These are phyloP conservation scores for Mus caroli DNA, from an alignment of 2,797 vertebrate species.

Conservation along the genomic window DNA sequence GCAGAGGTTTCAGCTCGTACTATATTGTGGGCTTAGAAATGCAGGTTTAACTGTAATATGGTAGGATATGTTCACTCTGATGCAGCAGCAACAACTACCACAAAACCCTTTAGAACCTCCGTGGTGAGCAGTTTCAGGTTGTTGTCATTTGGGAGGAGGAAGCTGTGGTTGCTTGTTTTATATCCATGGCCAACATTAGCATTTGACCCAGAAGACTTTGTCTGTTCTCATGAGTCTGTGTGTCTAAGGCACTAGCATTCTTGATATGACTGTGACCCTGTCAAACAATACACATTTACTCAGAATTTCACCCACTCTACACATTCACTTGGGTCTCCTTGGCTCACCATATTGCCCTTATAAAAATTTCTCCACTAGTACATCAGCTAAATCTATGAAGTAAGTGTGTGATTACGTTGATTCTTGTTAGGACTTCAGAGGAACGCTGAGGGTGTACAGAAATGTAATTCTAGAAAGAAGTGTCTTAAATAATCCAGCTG, in stretches of 20 bases:
- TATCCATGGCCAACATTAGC: neutral
- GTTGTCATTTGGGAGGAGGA: neutral
- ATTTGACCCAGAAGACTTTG: neutral
- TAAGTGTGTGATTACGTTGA: neutral
- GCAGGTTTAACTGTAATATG: neutral
- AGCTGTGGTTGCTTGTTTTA: neutral
- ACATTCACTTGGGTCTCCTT: neutral
- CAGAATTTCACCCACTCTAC: neutral
- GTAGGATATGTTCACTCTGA: neutral
- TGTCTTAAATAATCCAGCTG: neutral
- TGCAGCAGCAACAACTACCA: neutral
- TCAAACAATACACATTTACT: neutral
- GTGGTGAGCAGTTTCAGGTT: neutral
- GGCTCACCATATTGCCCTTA: neutral
- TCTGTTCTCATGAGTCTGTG: neutral
- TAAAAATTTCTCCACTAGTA: neutral
- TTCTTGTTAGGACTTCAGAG: neutral
- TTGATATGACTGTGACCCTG: neutral
- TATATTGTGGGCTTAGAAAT: neutral
- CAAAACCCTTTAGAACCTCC: neutral
- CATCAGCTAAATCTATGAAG: neutral
- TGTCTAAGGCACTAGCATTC: neutral
- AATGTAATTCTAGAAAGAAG: neutral
- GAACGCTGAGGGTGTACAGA: neutral
- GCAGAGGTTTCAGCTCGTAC: neutral